A percentile compares a stretch with the other conserved stretches of the same genome.
Conservation (phyloP, 2,113 vertebrate species). For the Anhinga rufa region DNA sequence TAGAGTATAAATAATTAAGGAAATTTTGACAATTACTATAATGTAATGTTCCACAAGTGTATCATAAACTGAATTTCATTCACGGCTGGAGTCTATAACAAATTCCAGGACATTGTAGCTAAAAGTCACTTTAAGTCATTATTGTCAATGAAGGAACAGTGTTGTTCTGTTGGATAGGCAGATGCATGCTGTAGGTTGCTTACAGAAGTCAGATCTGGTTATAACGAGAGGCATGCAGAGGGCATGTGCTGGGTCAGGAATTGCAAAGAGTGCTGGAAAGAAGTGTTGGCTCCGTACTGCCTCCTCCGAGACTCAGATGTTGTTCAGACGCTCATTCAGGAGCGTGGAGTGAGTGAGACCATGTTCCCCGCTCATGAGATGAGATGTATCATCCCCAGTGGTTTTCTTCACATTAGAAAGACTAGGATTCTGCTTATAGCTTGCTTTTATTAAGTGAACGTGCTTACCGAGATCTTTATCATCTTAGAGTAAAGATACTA, state of each 20-base stretch:
- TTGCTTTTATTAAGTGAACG: not conserved
- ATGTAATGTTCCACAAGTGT: constrained; percentile 30
- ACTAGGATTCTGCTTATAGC: not conserved
- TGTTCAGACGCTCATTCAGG: rapidly evolving
- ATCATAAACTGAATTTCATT: not conserved
- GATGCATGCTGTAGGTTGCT: not conserved
- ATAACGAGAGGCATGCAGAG: not conserved
- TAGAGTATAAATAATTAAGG: constrained; percentile 64
- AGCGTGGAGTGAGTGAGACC: not conserved
- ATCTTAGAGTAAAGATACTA: not conserved
- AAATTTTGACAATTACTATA: constrained; percentile 36
- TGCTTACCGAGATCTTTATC: not conserved
- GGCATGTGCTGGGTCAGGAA: not conserved
- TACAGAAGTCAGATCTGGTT: not conserved
- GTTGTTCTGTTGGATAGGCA: rapidly evolving
- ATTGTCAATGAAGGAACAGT: not conserved
- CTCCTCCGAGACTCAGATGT: not conserved
- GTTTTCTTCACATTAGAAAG: not conserved
- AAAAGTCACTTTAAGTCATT: not conserved
- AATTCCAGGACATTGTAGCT: not conserved
- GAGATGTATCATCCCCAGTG: too few relatives aligned
- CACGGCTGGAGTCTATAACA: not conserved
- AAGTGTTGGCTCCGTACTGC: not conserved
- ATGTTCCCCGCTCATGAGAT: rapidly evolving
- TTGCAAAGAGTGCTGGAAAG: not conserved